Evolutionary conservation across 2,888 invertebrate species (phyloP).

Genomic region (Hedychridium roseum): DNA sequence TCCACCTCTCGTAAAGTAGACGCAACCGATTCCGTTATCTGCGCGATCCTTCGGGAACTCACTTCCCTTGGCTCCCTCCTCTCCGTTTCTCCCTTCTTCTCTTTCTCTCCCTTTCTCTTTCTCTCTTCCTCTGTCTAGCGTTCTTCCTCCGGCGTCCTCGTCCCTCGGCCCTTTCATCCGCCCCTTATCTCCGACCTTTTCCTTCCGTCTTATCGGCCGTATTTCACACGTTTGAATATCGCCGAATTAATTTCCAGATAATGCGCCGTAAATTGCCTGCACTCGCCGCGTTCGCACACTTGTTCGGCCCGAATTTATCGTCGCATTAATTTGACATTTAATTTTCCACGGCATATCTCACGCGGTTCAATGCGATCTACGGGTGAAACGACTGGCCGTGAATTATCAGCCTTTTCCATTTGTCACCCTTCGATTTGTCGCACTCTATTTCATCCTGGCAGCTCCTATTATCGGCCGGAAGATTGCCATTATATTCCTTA

Average conservation of each 20-base stretch:
- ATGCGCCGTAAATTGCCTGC: slow-evolving; percentile 31
- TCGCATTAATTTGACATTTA: slow-evolving; percentile 41
- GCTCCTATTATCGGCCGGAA: too few relatives aligned
- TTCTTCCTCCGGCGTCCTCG: not conserved
- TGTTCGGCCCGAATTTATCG: slow-evolving; percentile 34
- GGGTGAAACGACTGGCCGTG: too few relatives aligned
- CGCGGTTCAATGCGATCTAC: too few relatives aligned
- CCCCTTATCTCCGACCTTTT: not conserved
- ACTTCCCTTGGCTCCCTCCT: slow-evolving; percentile 2
- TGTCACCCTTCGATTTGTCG: too few relatives aligned
- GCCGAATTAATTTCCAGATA: slow-evolving; percentile 34
- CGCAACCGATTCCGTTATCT: slow-evolving; percentile 37
- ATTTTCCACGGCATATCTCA: slow-evolving; percentile 36
- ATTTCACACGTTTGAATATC: slow-evolving; percentile 22
- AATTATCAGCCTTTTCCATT: too few relatives aligned
- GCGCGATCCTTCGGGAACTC: slow-evolving; percentile 20
- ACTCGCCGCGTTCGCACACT: slow-evolving; percentile 13
- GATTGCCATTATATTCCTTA: too few relatives aligned
- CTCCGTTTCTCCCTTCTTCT: slow-evolving; percentile 5
- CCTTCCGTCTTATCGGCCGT: slow-evolving; percentile 21
- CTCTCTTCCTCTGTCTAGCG: not conserved
- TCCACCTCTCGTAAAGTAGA: slow-evolving; percentile 18
- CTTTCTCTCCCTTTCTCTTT: slow-evolving; percentile 6
- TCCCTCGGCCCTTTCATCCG: not conserved
- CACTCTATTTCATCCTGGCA: too few relatives aligned